Conservation (phyloP, 2,888 invertebrate species). For the Agrilus cyanescens region DNA sequence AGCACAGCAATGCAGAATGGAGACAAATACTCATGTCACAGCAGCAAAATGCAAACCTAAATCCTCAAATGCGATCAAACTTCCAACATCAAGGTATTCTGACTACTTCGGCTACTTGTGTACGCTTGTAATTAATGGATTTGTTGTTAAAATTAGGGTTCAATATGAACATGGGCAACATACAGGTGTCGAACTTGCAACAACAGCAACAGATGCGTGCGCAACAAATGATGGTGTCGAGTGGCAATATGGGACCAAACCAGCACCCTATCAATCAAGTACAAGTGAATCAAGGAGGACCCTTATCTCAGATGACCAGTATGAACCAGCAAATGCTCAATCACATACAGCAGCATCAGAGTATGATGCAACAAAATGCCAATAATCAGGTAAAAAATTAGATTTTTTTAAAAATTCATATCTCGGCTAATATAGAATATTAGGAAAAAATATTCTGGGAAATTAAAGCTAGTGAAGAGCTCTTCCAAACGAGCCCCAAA, state of each 20-base stretch:
- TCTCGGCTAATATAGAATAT: no score
- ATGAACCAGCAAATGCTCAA: slow-evolving; percentile 40
- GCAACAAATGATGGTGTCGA: slow-evolving; percentile 32
- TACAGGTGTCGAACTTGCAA: slow-evolving; percentile 40
- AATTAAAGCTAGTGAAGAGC: no score
- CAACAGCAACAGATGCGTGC: slow-evolving; percentile 38
- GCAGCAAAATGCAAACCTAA: slow-evolving; percentile 40
- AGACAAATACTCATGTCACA: slow-evolving; percentile 52
- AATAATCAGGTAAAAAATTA: slow-evolving; percentile 29
- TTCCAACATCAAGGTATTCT: slow-evolving; percentile 38
- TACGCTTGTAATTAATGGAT: neutral
- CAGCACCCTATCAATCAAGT: slow-evolving; percentile 21
- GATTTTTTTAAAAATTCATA: neutral
- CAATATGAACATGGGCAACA: slow-evolving; percentile 26
- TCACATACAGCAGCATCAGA: slow-evolving; percentile 41
- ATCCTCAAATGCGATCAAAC: slow-evolving; percentile 39
- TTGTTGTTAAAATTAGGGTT: slow-evolving; percentile 12
- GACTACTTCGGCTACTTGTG: neutral
- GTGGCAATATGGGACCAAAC: slow-evolving; percentile 26
- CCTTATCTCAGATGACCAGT: slow-evolving; percentile 31
- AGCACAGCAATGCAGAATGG: slow-evolving; percentile 43
- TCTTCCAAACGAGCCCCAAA: no score
- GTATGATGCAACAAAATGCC: slow-evolving; percentile 38
- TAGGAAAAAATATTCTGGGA: no score
- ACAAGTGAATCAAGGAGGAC: slow-evolving; percentile 26